Base-by-base conservation (phyloP, 2,888 invertebrate species). In the Griposia aprilina region DNA sequence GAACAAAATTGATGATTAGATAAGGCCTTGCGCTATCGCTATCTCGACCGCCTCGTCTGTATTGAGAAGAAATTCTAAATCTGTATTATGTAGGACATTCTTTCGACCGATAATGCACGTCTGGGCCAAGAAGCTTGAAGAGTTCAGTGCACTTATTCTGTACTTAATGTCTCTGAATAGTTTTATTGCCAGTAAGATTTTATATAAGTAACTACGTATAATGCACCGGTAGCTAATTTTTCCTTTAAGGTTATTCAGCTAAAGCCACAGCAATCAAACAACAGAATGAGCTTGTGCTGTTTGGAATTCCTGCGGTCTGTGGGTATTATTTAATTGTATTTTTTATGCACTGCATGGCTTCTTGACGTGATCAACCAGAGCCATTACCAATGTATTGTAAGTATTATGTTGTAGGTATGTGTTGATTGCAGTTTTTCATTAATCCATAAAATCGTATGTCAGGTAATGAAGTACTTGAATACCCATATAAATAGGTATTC, bases 1-100 rank as follows among this genome's bases (percentile, higher is more conserved):
- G 78, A 85, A 88, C 83, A 83, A 87, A 87, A 91, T 88, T 84
- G 88, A 81, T 76, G 91, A 92, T 93, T 87, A 92, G 91, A 92
- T 91, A 91, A 90, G 52, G 83, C 88, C 86, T 89, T 89, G 89
- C 60, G 71, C 80, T 88, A 89, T 88, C 84, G 78, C 81, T 88
- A 87, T 91, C 90, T 90, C 72, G 60, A 70, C 48, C 2, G 63
- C n/a, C 59, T 70, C 86, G 81, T 83, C 60, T 82, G 23, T 66
- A 68, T 30, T 13, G 65, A 86, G 84, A 78, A 74, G 71, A 87
- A 76, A 85, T 82, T 71, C 45, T 30, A 60, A 68, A 45, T 41
- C 45, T 71, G 36, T 23, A 26, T 68, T 66, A 69, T 70, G 52
- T 55, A 48, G 45, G 30, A 60, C 74, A 78, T 78, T 74, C 57